Evolutionary conservation across 2,888 invertebrate genomes (phyloP).

Genomic region (Therioaphis trifolii): DNA sequence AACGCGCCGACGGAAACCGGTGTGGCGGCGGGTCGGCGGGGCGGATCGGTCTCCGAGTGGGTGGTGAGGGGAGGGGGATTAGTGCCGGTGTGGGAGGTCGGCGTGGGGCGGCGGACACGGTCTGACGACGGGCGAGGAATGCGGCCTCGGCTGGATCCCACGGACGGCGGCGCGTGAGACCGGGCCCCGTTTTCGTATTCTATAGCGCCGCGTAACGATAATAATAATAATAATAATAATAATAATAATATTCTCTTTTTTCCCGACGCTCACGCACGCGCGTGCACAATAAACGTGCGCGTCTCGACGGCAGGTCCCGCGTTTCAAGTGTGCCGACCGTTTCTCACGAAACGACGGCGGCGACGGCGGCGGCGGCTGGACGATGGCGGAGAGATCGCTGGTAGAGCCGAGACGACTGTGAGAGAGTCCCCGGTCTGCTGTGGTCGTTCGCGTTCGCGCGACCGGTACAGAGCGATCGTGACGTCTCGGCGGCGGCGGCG

Average conservation of each 20-base stretch:
- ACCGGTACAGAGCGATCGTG: too few relatives aligned
- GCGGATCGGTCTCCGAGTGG: neutral
- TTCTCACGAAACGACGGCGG: slow-evolving; percentile 37
- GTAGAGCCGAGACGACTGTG: too few relatives aligned
- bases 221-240: neutral
- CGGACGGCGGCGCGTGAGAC: slow-evolving; percentile 42
- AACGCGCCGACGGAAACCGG: slow-evolving; percentile 3
- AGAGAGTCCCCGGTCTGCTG: too few relatives aligned
- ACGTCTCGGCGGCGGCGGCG: too few relatives aligned
- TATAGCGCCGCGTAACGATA: slow-evolving; percentile 27
- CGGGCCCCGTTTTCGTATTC: slow-evolving; percentile 7
- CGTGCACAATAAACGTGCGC: slow-evolving; percentile 29
- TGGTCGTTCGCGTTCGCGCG: too few relatives aligned
- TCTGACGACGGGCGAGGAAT: slow-evolving; percentile 57
- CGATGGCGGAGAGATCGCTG: too few relatives aligned
- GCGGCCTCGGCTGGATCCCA: slow-evolving; percentile 55
- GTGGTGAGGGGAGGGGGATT: neutral
- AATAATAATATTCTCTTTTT: neutral
- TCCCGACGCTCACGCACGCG: neutral
- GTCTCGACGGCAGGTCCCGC: neutral
- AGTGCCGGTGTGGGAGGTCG: neutral
- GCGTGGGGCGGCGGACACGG: slow-evolving; percentile 51
- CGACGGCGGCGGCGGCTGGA: too few relatives aligned
- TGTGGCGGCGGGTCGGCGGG: neutral
- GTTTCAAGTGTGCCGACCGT: slow-evolving; percentile 61